phyloP scores from a whole-genome alignment of 2,888 invertebrate species.

The Hanleya hanleyi region DNA sequence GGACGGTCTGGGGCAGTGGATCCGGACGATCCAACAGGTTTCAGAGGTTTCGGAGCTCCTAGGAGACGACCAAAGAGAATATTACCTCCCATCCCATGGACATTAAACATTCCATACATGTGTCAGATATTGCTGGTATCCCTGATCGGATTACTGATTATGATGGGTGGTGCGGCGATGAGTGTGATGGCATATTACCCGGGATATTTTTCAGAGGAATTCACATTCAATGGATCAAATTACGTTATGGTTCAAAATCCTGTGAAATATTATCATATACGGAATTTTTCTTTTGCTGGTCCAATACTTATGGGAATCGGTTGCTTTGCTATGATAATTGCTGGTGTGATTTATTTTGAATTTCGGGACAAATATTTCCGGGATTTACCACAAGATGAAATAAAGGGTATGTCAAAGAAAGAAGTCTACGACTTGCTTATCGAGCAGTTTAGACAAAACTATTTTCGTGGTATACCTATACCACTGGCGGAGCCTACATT shows the following conservation, averaged over 20 bases:
- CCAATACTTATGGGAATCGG: slow-evolving; percentile 7
- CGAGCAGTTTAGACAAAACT: slow-evolving; percentile 7
- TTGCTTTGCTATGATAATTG: not conserved
- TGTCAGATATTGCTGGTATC: not conserved
- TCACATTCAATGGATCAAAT: not conserved
- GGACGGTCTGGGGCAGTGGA: not conserved
- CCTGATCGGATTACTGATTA: not conserved
- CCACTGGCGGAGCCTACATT: not conserved
- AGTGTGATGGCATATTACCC: slow-evolving; percentile 12
- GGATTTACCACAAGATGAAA: not conserved
- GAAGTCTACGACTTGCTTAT: not conserved
- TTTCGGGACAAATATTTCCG: slow-evolving; percentile 8
- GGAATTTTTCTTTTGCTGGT: slow-evolving; percentile 4
- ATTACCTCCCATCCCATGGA: not conserved
- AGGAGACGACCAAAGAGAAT: not conserved
- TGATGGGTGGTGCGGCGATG: not conserved
- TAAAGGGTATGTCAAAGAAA: not conserved
- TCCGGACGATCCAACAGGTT: not conserved
- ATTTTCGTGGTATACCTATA: not conserved
- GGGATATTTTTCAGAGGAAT: not conserved
- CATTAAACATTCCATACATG: slow-evolving; percentile 7
- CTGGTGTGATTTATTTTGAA: slow-evolving; percentile 6
- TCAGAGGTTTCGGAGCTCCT: not conserved
- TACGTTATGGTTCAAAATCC: not conserved
- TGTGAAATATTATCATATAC: not conserved